These are phyloP conservation scores for Centropristis striata DNA, from an alignment of 2,113 vertebrate genomes.

Conservation along the genomic window DNA sequence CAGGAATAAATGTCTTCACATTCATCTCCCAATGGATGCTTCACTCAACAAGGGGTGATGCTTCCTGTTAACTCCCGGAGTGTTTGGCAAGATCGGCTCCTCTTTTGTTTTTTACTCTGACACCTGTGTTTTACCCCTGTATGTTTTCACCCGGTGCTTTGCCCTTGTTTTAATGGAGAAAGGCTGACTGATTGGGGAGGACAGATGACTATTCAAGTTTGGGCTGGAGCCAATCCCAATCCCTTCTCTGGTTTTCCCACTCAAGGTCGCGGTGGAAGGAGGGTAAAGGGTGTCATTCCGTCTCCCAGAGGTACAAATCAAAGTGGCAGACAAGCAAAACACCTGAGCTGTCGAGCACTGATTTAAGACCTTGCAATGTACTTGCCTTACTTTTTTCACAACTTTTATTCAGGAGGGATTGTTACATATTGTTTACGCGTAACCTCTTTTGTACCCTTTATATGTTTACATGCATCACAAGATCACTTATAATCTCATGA, in stretches of 20 bases:
- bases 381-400: conserved; percentile 44
- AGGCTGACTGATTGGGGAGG: conserved; percentile 72
- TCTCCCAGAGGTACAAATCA: conserved; percentile 69
- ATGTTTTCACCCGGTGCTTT: conserved; percentile 39
- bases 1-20: conserved; percentile 17
- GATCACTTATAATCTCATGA: neutral
- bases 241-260: conserved; percentile 48
- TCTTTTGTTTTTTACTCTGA: conserved; percentile 42
- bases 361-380: conserved; percentile 63
- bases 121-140: conserved; percentile 43
- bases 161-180: conserved; percentile 62
- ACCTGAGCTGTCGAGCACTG: conserved; percentile 56
- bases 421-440: neutral
- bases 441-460: neutral
- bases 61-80: conserved; percentile 16
- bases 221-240: conserved; percentile 63
- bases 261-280: conserved; percentile 69
- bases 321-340: conserved; percentile 68
- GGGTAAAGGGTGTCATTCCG: conserved; percentile 61
- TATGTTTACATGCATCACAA: conserved; percentile 2
- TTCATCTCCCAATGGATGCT: conserved; percentile 15
- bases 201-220: conserved; percentile 80
- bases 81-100: conserved; percentile 29
- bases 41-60: conserved; percentile 18
- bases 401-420: conserved; percentile 42